Evolutionary conservation across 2,888 invertebrate genomes (phyloP).

Genomic region (Acanthosepion lycidas): DNA sequence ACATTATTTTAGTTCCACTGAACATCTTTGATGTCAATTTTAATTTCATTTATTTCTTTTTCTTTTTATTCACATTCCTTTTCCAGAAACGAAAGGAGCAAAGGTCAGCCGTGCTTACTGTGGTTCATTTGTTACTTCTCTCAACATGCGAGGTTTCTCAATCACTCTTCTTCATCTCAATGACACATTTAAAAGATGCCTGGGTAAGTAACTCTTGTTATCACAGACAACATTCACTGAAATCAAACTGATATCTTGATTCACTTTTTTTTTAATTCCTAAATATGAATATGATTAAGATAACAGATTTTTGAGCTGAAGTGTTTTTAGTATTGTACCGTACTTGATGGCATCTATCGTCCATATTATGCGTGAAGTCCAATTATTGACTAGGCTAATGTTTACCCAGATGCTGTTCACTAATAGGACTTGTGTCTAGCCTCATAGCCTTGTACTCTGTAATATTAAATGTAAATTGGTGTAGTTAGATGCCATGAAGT

Average conservation of each 20-base stretch:
- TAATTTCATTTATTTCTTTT: neutral
- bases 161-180: constrained; percentile 79
- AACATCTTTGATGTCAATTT: neutral
- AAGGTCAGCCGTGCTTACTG: constrained; percentile 78
- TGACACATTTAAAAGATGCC: constrained; percentile 63
- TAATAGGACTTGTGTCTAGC: too few species aligned
- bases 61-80: neutral
- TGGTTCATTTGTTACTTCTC: constrained; percentile 82
- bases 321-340: too few species aligned
- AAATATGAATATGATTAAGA: too few species aligned
- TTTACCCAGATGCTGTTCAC: too few species aligned
- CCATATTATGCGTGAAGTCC: too few species aligned
- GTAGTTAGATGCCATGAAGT: too few species aligned
- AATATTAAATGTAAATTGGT: too few species aligned
- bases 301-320: too few species aligned
- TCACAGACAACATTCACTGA: neutral
- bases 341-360: too few species aligned
- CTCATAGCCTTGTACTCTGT: too few species aligned
- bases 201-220: constrained; percentile 59
- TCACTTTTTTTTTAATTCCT: neutral
- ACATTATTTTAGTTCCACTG: too few species aligned
- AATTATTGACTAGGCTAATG: too few species aligned
- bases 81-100: constrained; percentile 71
- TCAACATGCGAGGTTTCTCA: constrained; percentile 86
- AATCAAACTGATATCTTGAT: neutral